A percentile compares a stretch with the other conserved stretches of the same genome.
phyloP scores from a whole-genome alignment of 2,113 vertebrate species.

The Lophius piscatorius region DNA sequence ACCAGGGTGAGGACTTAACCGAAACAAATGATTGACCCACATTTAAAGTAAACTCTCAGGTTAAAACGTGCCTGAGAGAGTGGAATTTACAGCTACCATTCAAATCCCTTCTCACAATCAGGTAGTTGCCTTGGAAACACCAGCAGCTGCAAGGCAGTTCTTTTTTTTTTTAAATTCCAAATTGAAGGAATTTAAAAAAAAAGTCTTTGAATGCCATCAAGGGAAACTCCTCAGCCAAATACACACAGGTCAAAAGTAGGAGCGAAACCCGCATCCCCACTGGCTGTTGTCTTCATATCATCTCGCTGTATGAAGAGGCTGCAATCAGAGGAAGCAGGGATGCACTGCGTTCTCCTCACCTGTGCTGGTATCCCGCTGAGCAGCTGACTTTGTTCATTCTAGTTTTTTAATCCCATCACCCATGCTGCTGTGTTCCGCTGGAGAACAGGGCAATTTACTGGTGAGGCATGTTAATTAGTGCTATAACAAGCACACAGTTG shows the following conservation, averaged over 20 bases:
- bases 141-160: slow-evolving; percentile 62
- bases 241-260: slow-evolving; percentile 2
- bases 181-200: slow-evolving; percentile 55
- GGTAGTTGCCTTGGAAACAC: slow-evolving; percentile 76
- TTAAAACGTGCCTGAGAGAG: slow-evolving; percentile 63
- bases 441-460: slow-evolving; percentile 56
- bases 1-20: slow-evolving; percentile 72
- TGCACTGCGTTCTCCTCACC: slow-evolving; percentile 33
- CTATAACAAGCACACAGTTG: slow-evolving; percentile 45
- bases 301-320: slow-evolving; percentile 35
- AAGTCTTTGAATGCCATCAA: slow-evolving; percentile 59
- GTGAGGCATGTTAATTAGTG: slow-evolving; percentile 64
- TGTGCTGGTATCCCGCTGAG: slow-evolving; percentile 41
- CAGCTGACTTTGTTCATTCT: slow-evolving; percentile 48
- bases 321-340: slow-evolving; percentile 26
- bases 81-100: slow-evolving; percentile 66
- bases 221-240: slow-evolving; percentile 37
- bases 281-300: slow-evolving; percentile 23
- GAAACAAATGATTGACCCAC: slow-evolving; percentile 75
- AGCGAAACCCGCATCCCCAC: slow-evolving; percentile 10
- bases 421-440: slow-evolving; percentile 51
- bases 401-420: slow-evolving; percentile 9
- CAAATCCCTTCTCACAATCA: slow-evolving; percentile 68
- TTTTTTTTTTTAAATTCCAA: slow-evolving; percentile 65
- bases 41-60: slow-evolving; percentile 74